Percentiles rank a stretch among this genome's conserved stretches.
Conservation (phyloP, 2,113 vertebrate species). For the cat (Felis catus) region DNA sequence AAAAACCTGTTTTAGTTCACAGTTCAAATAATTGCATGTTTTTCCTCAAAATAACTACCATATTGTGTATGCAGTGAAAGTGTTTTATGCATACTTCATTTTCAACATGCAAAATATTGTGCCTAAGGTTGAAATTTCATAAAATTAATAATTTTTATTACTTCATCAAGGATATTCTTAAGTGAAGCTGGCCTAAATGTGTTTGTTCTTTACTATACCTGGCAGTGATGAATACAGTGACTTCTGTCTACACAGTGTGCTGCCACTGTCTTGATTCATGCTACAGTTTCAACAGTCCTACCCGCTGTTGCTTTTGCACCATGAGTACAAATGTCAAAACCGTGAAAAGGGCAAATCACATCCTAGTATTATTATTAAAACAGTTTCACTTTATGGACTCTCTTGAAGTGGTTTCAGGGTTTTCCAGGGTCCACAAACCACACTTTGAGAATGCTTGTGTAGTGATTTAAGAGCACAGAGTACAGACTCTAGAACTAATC, state of each 20-base stretch:
- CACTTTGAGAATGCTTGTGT: background rate
- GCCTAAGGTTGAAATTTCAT: background rate
- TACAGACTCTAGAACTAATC: background rate
- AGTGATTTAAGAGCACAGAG: background rate
- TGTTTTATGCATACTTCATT: background rate
- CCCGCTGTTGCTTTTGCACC: background rate
- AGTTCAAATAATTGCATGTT: background rate
- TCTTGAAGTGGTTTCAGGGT: slow-evolving; percentile 11
- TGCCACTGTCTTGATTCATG: background rate
- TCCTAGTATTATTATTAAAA: background rate
- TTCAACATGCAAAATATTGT: background rate
- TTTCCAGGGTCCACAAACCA: background rate
- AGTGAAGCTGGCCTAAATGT: background rate
- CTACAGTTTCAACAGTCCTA: background rate
- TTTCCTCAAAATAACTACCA: background rate
- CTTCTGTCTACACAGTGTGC: background rate
- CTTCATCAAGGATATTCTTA: slow-evolving; percentile 15
- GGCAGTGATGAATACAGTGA: background rate
- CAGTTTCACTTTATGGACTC: background rate
- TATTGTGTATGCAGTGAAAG: background rate
- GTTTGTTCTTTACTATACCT: background rate
- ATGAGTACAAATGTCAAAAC: slow-evolving; percentile 33
- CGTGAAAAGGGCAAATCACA: background rate
- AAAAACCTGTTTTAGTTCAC: background rate
- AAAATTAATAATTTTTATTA: slow-evolving; percentile 3